phyloP scores from a whole-genome alignment of 2,797 vertebrate species.

The Scleropages formosus region DNA sequence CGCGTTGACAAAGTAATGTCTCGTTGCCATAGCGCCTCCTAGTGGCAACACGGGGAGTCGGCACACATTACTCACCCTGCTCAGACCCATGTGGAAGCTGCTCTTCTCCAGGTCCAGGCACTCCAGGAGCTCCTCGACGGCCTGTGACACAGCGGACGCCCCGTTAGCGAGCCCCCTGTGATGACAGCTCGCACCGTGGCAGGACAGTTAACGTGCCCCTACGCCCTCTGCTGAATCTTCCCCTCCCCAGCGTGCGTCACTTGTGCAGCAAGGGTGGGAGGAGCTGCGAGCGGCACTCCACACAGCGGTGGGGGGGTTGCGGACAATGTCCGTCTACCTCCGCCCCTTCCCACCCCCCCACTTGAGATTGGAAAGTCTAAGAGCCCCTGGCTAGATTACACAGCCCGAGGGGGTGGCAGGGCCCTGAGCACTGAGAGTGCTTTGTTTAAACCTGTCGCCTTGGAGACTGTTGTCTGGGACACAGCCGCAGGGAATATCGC shows the following conservation, averaged over 20 bases:
- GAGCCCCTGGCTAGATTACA: constrained; percentile 69
- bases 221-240: not conserved
- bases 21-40: not conserved
- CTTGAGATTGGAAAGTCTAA: constrained; percentile 57
- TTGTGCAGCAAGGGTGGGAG: constrained; percentile 14
- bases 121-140: constrained; percentile 93
- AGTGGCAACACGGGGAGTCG: not conserved
- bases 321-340: not conserved
- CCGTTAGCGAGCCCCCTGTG: not conserved
- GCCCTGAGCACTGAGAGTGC: constrained; percentile 63
- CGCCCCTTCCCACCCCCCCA: not conserved
- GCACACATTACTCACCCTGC: constrained; percentile 76
- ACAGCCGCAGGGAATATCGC: constrained; percentile 53
- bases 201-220: not conserved
- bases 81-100: constrained; percentile 93
- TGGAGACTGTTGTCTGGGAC: constrained; percentile 63
- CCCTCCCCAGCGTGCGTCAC: not conserved
- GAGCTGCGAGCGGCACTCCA: not conserved
- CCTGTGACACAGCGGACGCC: constrained; percentile 63
- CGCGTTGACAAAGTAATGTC: too few species aligned
- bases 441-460: constrained; percentile 73
- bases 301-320: not conserved
- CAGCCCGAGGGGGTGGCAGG: constrained; percentile 51
- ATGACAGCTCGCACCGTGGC: not conserved
- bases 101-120: constrained; percentile 93